Percentiles rank a stretch among this genome's conserved stretches.
These are phyloP conservation scores for Garra rufa DNA, from an alignment of 2,113 vertebrate species.

Conservation along the genomic window DNA sequence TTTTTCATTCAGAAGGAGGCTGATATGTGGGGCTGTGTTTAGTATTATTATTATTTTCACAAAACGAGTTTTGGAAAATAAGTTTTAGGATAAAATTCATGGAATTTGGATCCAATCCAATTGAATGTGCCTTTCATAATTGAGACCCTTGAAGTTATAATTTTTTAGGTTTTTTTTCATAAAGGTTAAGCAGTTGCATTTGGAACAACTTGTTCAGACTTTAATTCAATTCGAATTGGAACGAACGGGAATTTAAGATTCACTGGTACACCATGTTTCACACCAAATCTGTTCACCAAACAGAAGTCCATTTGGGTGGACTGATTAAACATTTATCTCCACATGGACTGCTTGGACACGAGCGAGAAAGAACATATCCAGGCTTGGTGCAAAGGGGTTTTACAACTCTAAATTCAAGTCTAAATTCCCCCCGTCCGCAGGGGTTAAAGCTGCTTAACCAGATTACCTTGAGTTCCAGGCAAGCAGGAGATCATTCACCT, in stretches of 20 bases:
- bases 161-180: neutral
- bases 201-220: neutral
- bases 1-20: neutral
- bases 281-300: conserved; percentile 31
- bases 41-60: neutral
- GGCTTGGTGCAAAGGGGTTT: conserved; percentile 65
- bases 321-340: neutral
- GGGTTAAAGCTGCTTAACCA: conserved; percentile 77
- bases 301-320: conserved; percentile 12
- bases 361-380: conserved; percentile 35
- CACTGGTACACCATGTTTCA: conserved; percentile 6
- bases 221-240: neutral
- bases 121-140: neutral
- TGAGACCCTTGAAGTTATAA: neutral
- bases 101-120: neutral
- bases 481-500: conserved; percentile 73
- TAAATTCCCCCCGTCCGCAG: conserved; percentile 72
- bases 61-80: neutral
- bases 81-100: neutral
- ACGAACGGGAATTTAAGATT: neutral
- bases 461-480: conserved; percentile 73
- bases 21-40: too few species aligned
- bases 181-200: neutral
- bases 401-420: conserved; percentile 69
- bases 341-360: neutral